Evolutionary conservation across 2,888 invertebrate species (phyloP).

Genomic region (Drosophila niveifrons): DNA sequence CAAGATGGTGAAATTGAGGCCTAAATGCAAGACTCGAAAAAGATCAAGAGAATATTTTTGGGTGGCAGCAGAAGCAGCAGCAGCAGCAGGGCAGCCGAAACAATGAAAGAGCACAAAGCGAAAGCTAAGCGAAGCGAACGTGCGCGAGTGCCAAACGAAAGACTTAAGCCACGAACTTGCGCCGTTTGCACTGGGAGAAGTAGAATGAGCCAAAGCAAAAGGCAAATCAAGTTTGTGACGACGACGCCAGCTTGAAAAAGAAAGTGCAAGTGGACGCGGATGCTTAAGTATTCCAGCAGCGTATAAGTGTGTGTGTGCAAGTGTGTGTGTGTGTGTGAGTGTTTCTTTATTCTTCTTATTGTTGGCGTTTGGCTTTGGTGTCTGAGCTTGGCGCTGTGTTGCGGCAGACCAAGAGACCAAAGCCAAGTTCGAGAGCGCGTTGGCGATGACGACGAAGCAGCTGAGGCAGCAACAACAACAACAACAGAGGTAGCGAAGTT

Average conservation of each 20-base stretch:
- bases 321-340: constrained; percentile 12
- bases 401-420: constrained; percentile 59
- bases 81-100: constrained; percentile 25
- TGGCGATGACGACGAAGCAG: constrained; percentile 50
- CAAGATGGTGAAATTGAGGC: constrained; percentile 53
- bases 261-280: constrained; percentile 85
- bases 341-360: constrained; percentile 60
- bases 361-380: constrained; percentile 56
- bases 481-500: constrained; percentile 44
- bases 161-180: constrained; percentile 73
- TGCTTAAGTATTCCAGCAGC: constrained; percentile 83
- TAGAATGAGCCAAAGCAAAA: constrained; percentile 59
- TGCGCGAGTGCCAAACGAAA: constrained; percentile 70
- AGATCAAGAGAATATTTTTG: constrained; percentile 50
- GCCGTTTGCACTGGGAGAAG: constrained; percentile 42
- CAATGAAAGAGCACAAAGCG: constrained; percentile 62
- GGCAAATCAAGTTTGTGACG: constrained; percentile 46
- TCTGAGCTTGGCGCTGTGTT: constrained; percentile 49
- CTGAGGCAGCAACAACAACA: constrained; percentile 11
- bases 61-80: constrained; percentile 18
- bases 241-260: constrained; percentile 73
- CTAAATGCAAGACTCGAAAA: constrained; percentile 30
- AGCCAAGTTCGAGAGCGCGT: constrained; percentile 70
- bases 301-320: constrained; percentile 18
- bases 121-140: constrained; percentile 67